These are phyloP conservation scores for Drosophila mauritiana DNA, from an alignment of 1,140 invertebrate species.

Conservation along the genomic window DNA sequence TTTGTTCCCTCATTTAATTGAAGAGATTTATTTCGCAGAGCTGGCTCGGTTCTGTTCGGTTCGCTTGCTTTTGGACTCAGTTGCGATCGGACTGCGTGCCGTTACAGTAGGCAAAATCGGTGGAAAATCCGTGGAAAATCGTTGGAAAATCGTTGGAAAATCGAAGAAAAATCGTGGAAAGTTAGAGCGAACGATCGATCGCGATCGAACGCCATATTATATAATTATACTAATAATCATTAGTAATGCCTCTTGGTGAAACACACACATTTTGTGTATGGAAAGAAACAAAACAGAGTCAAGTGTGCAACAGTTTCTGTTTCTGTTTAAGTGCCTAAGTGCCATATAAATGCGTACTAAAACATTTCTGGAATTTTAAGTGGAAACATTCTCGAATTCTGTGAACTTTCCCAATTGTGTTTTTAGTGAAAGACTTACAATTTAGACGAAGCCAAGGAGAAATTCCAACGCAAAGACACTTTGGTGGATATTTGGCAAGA, in stretches of 20 bases:
- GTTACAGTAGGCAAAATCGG: conserved; percentile 49
- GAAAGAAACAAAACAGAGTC: conserved; percentile 4
- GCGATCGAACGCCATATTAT: conserved; percentile 18
- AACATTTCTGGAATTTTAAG: conserved; percentile 72
- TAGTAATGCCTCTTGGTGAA: conserved; percentile 18
- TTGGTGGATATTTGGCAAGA: conserved; percentile 53
- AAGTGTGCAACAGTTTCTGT: conserved; percentile 37
- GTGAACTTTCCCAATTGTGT: conserved; percentile 56
- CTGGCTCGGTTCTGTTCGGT: conserved; percentile 23
- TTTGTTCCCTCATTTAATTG: conserved; percentile 74
- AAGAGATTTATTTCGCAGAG: conserved; percentile 72
- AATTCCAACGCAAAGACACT: conserved; percentile 42
- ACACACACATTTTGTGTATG: conserved; percentile 7
- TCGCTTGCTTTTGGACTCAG: conserved; percentile 38
- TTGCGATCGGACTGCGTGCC: conserved; percentile 62
- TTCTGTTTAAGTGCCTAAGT: conserved; percentile 53
- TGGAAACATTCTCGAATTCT: conserved; percentile 57
- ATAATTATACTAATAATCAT: conserved; percentile 35
- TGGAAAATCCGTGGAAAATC: conserved; percentile 24
- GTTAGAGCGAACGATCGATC: background rate
- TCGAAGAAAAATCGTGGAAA: conserved; percentile 5
- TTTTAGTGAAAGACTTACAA: conserved; percentile 51
- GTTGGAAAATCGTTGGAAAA: conserved; percentile 26
- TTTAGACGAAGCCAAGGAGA: conserved; percentile 19
- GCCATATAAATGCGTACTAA: conserved; percentile 37